Evolutionary conservation across 92 coral and sea anemone species (phyloP), one percentile per base, ranked within the genome.

Genomic region (Parazoanthus atlanticus): DNA sequence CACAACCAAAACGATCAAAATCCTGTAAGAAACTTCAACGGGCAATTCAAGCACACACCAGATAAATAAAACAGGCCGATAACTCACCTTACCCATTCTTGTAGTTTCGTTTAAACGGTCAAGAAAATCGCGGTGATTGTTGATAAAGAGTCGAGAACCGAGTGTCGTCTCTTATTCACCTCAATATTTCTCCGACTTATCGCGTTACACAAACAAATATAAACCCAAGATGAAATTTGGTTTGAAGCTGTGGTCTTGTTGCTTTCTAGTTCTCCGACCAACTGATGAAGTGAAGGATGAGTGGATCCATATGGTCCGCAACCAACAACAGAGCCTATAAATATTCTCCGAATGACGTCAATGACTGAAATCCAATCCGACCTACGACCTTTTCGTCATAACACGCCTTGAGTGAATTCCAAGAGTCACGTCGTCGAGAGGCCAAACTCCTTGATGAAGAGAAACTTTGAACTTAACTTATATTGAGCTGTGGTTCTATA

Each of bases 51-150:
- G 4, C 38, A 46, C 56, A 23, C 38, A 26, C 17, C 26, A 80
- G 47, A 38, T 15, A 79, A 21, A 9, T 1, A n/a, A 47, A 16
- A 80, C 47, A 31, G 46, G 71, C 30, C 56, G 71, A 58, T 80
- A 80, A 80, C 84, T 80, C 72, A 80, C 84, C 84, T 80, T 80
- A 80, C 84, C 84, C 84, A 80, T 80, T 80, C 70, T 32, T 52
- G 19, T 12, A 52, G 19, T 49, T 11, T 11, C 70, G 32, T 30
- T 43, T 26, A 5, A 52, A 52, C 82, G 9, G 31, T n/a, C 3
- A 61, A 61, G 11, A 19, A 76, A 36, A 47, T 47, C 82, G 25
- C 16, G 38, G 64, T 33, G 15, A 25, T 23, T 77, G 52, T 23
- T 30, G 65, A 41, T 26, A 41, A 76, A 34, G 31, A 76, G 65